Conservation (phyloP, 2,113 vertebrate species). For the Mormyrus lacerda region DNA sequence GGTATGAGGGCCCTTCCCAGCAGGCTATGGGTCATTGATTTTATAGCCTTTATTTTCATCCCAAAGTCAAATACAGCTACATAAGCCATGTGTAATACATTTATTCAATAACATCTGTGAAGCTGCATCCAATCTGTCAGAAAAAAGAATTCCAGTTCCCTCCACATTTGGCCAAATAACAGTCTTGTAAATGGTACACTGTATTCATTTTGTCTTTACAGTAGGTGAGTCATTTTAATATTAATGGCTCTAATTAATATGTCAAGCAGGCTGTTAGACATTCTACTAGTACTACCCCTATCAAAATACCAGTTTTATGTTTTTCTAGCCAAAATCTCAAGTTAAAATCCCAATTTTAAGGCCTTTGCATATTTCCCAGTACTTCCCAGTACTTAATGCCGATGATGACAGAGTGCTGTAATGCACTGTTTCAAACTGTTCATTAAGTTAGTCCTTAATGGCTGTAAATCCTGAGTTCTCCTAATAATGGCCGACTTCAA, state of each 20-base stretch:
- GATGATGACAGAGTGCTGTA: background rate
- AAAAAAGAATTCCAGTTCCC: background rate
- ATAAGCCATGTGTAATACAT: background rate
- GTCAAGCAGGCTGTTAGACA: background rate
- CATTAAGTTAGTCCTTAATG: conserved; percentile 1
- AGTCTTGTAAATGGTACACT: background rate
- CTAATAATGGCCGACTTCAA: background rate
- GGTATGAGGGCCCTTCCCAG: background rate
- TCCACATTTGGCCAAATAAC: background rate
- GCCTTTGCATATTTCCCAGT: conserved; percentile 3
- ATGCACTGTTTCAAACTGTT: background rate
- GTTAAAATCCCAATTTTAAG: background rate
- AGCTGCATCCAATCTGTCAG: background rate
- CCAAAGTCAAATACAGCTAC: background rate
- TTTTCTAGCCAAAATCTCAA: background rate
- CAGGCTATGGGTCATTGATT: background rate
- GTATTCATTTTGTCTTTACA: background rate
- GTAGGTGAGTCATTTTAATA: background rate
- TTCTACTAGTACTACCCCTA: background rate
- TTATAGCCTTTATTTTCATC: background rate
- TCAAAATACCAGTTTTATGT: background rate
- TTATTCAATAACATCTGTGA: background rate
- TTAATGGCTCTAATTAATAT: background rate
- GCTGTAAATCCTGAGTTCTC: background rate
- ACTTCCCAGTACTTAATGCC: background rate